phyloP scores from a whole-genome alignment of 2,888 invertebrate genomes.

The Tetranychus piercei region DNA sequence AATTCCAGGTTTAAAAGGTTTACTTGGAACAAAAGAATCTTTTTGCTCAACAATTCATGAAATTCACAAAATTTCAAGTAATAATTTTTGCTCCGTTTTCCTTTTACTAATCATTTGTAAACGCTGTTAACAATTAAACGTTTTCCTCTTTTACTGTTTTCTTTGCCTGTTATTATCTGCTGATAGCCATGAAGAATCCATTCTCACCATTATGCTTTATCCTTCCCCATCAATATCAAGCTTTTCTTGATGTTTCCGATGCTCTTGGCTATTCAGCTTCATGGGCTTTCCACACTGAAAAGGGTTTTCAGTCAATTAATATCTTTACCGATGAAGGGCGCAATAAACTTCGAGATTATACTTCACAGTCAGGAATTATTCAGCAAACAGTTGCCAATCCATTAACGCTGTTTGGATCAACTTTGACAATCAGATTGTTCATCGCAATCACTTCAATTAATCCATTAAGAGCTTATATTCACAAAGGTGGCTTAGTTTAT shows the following conservation, averaged over 20 bases:
- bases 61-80: conserved; percentile 25
- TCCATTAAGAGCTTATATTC: conserved; percentile 32
- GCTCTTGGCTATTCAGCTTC: conserved; percentile 27
- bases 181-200: conserved; percentile 18
- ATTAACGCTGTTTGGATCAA: conserved; percentile 29
- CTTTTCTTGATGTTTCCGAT: conserved; percentile 30
- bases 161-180: background rate
- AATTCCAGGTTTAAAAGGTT: conserved; percentile 27
- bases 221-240: conserved; percentile 30
- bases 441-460: conserved; percentile 32
- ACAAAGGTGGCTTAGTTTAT: conserved; percentile 31
- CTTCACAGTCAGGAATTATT: conserved; percentile 22
- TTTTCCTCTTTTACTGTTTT: background rate
- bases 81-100: background rate
- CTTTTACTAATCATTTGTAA: background rate
- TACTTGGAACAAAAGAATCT: conserved; percentile 28
- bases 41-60: conserved; percentile 28
- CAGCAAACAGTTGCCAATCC: conserved; percentile 28
- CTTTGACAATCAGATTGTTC: conserved; percentile 30
- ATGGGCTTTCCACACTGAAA: conserved; percentile 27
- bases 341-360: conserved; percentile 24
- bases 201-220: conserved; percentile 29
- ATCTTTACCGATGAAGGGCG: conserved; percentile 24
- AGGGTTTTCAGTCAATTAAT: conserved; percentile 23
- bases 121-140: background rate